Base-by-base conservation (phyloP, 2,888 invertebrate species). In the Seira sanloemensis region DNA sequence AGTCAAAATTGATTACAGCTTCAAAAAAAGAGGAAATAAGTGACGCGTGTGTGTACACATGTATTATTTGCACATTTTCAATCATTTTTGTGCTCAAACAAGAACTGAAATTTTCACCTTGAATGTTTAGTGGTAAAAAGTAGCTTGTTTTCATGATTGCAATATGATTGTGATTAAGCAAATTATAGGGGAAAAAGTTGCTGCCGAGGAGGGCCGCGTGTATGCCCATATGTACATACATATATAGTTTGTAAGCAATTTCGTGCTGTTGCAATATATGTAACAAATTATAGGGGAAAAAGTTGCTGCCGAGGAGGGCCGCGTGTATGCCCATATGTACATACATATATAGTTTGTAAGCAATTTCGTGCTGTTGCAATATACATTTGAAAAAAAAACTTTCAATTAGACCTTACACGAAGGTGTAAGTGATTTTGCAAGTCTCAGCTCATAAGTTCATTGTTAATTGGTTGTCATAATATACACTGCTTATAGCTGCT, bases 381-480 rank as follows among this genome's bases (percentile, higher is more conserved):
- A n/a, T n/a, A n/a, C n/a, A n/a, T 72, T 25, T 72, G 16, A 16
- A 54, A 50, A n/a, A 50, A 50, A 46, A 72, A 72, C 24, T 72
- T 72, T 72, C 72, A 72, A 54, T 72, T 72, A 72, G 18, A 25
- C 19, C 18, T 54, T 18, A 12, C 54, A 24, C 2, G 78, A 72
- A 46, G 73, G 67, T 66, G 67, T 26, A 79, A 73, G 79, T 79
- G 79, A 79, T 66, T 73, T 50, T 67, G 54, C 79, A 79, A 54
- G 66, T 78, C 73, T 79, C 50, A n/a, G 16, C 16, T 50, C 50
- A 12, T n/a, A 50, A 50, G 50, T 50, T 78, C 50, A 25, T 19
- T 12, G 25, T 73, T 73, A 79, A 79, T 73, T 73, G 67, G 67
- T 72, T 54, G 66, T 46, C 58, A 54, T 54, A 50, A n/a, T 24